phyloP scores from a whole-genome alignment of 2,113 vertebrate genomes.

The Poecilia latipinna region DNA sequence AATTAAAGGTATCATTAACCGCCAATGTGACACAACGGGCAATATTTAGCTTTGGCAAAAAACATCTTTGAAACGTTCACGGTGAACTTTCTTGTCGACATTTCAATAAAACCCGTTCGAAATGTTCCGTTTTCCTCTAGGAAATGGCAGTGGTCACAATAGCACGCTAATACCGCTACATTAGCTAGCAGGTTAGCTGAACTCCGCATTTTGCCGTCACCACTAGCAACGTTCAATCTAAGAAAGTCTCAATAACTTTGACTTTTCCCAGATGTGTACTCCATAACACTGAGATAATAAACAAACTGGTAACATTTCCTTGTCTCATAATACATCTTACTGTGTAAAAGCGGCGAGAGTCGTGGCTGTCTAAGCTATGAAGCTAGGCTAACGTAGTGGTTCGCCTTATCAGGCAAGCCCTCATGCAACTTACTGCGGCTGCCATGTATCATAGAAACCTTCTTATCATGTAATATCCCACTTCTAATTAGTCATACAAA shows the following conservation, averaged over 20 bases:
- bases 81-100: no score
- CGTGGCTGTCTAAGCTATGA: conserved; percentile 1
- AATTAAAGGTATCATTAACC: conserved; percentile 7
- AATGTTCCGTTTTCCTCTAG: neutral
- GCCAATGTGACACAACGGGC: neutral
- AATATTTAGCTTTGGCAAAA: neutral
- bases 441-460: neutral
- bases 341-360: neutral
- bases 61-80: neutral
- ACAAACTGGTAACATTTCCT: no score
- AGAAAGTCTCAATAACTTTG: neutral
- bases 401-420: conserved; percentile 6
- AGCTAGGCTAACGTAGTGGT: conserved; percentile 41
- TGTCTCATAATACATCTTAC: neutral
- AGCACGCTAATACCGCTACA: conserved; percentile 49
- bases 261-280: neutral
- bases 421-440: conserved; percentile 30
- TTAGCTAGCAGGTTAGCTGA: conserved; percentile 49
- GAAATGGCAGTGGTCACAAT: conserved; percentile 27
- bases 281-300: neutral
- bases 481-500: conserved; percentile 20
- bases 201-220: conserved; percentile 39
- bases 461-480: conserved; percentile 14
- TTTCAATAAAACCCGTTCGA: neutral
- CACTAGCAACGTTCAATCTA: conserved; percentile 7